Percentiles rank a stretch among this genome's conserved stretches.
phyloP scores from a whole-genome alignment of 2,113 vertebrate genomes.

The Prunella fulvescens region DNA sequence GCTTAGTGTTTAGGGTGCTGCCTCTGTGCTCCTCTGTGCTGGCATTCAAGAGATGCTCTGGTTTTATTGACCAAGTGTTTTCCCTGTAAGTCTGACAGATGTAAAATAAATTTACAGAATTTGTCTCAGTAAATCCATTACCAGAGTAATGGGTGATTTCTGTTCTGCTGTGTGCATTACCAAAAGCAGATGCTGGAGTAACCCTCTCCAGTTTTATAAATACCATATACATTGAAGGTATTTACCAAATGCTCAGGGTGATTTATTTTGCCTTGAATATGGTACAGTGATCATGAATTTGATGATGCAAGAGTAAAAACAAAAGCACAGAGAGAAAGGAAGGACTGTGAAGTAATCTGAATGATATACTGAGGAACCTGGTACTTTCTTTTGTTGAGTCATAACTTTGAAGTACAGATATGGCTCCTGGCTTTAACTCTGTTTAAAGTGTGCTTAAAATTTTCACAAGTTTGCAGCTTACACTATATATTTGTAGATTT shows the following conservation, averaged over 20 bases:
- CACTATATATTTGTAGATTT: background rate
- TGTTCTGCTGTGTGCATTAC: background rate
- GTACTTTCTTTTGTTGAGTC: background rate
- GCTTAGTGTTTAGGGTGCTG: background rate
- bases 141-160: background rate
- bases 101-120: background rate
- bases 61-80: background rate
- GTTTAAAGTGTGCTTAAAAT: background rate
- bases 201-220: slow-evolving; percentile 10
- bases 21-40: background rate
- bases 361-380: background rate
- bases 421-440: background rate
- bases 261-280: background rate
- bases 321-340: background rate
- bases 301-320: background rate
- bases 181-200: slow-evolving; percentile 48
- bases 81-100: background rate
- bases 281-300: background rate
- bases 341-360: background rate
- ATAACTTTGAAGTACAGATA: background rate
- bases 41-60: background rate
- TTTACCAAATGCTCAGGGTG: background rate
- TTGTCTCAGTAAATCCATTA: background rate
- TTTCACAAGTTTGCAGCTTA: background rate
- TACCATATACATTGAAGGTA: background rate